Evolutionary conservation across 2,888 invertebrate genomes (phyloP).

Genomic region (Drosophila rellima): DNA sequence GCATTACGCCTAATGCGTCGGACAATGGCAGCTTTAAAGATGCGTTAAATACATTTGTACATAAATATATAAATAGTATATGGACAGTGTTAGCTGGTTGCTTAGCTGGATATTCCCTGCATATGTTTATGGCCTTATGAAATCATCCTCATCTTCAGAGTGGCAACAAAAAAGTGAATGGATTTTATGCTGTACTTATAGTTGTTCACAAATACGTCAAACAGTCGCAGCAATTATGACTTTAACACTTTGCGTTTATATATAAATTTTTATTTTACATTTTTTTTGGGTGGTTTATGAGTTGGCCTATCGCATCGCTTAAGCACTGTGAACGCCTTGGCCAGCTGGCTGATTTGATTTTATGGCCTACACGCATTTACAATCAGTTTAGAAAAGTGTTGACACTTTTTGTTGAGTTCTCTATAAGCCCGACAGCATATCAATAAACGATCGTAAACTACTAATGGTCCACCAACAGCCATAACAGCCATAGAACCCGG

Average conservation of each 20-base stretch:
- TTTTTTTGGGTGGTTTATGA: constrained; percentile 73
- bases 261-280: constrained; percentile 31
- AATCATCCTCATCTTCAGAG: constrained; percentile 45
- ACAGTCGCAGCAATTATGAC: constrained; percentile 50
- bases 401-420: constrained; percentile 66
- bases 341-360: constrained; percentile 36
- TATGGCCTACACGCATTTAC: constrained; percentile 64
- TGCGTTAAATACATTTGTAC: constrained; percentile 71
- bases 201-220: constrained; percentile 48
- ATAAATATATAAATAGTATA: constrained; percentile 22
- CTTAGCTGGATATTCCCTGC: constrained; percentile 2
- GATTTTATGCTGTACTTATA: constrained; percentile 73
- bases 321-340: constrained; percentile 8
- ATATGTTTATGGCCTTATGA: constrained; percentile 66
- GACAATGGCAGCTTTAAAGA: constrained; percentile 59
- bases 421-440: constrained; percentile 43
- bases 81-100: too few relatives aligned
- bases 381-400: constrained; percentile 66
- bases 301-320: constrained; percentile 15
- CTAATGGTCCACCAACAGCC: constrained; percentile 29
- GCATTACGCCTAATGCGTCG: constrained; percentile 45
- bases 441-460: constrained; percentile 73
- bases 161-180: constrained; percentile 76
- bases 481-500: constrained; percentile 29
- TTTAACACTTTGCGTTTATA: constrained; percentile 53